Conservation (phyloP, 2,888 invertebrate species). For the Dysmachus trigonus region DNA sequence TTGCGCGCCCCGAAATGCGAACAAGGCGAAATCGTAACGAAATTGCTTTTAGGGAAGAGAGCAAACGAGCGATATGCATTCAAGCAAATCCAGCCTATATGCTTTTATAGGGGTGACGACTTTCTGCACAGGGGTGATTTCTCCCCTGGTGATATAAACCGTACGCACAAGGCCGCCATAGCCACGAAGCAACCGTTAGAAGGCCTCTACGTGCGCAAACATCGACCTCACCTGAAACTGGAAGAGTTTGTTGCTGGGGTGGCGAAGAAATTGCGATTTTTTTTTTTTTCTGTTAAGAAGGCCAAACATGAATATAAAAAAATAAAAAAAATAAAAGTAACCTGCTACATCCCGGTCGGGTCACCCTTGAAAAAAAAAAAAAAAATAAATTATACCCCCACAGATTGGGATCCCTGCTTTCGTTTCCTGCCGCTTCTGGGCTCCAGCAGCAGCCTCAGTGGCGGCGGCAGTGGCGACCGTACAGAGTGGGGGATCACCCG, state of each 20-base stretch:
- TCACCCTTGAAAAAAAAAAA: not conserved
- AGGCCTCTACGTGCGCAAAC: not conserved
- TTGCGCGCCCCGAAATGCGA: not conserved
- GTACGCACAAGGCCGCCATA: not conserved
- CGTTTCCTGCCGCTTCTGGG: not conserved
- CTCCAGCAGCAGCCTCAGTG: not conserved
- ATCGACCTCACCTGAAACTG: not conserved
- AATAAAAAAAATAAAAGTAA: not conserved
- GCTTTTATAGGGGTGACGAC: not conserved
- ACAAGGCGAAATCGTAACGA: not conserved
- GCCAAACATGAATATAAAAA: not conserved
- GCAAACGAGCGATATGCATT: not conserved
- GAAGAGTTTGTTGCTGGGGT: not conserved
- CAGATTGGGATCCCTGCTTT: not conserved
- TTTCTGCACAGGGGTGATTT: not conserved
- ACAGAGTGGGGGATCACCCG: no score
- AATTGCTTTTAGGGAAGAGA: not conserved
- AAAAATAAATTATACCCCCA: no score
- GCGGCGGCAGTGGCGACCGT: not conserved
- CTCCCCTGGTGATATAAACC: not conserved
- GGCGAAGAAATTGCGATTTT: constrained; percentile 7
- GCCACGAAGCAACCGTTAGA: not conserved
- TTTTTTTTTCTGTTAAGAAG: not conserved
- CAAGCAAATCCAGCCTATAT: not conserved
- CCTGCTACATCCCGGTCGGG: not conserved